Conservation (phyloP, 2,797 vertebrate genomes). For the Discoglossus pictus region DNA sequence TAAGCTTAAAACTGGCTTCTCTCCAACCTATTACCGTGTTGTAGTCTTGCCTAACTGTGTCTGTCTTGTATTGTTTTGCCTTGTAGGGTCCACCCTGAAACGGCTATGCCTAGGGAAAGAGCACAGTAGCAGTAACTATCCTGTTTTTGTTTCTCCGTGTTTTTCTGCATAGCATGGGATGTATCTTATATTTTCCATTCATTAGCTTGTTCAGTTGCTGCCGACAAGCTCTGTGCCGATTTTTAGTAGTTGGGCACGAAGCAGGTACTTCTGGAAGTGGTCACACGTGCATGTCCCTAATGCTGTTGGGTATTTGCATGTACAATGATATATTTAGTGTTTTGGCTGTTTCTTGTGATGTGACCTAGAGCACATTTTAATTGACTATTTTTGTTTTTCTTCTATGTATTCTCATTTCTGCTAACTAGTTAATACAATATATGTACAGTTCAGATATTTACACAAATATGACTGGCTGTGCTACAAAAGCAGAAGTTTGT, state of each 20-base stretch:
- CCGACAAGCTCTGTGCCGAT: conserved; percentile 51
- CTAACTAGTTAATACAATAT: no score
- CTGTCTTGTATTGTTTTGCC: conserved; percentile 85
- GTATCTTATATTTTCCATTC: conserved; percentile 62
- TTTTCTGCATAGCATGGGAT: conserved; percentile 79
- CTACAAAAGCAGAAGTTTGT: no score
- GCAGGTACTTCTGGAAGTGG: conserved; percentile 26
- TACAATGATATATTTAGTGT: conserved; percentile 22
- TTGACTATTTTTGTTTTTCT: neutral
- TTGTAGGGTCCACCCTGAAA: conserved; percentile 97
- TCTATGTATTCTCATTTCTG: conserved; percentile 13
- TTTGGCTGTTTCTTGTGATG: conserved; percentile 16
- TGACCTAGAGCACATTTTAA: neutral
- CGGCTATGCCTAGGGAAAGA: conserved; percentile 98
- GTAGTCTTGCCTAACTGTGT: conserved; percentile 87
- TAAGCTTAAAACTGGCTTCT: conserved; percentile 70
- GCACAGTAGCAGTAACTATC: conserved; percentile 96
- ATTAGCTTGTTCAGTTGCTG: conserved; percentile 54
- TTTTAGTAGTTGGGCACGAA: conserved; percentile 23
- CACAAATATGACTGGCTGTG: no score
- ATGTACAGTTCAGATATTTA: no score
- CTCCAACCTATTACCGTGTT: conserved; percentile 69
- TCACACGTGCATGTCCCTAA: conserved; percentile 54
- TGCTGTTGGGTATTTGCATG: conserved; percentile 58
- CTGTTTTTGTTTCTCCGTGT: conserved; percentile 79